Base-by-base conservation (phyloP, 2,797 vertebrate genomes). In the Acomys russatus region DNA sequence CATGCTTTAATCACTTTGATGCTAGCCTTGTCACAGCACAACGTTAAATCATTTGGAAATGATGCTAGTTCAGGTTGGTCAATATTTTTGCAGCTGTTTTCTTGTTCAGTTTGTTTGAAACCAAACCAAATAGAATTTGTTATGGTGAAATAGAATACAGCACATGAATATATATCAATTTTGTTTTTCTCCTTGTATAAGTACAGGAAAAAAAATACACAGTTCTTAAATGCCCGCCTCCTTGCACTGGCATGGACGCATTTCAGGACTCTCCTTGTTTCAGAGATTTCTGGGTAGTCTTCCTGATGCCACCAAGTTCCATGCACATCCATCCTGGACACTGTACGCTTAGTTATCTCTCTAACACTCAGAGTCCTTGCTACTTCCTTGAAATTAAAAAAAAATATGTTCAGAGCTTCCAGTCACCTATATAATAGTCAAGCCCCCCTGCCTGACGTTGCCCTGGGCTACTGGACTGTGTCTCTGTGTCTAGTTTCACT, bases 31-130 rank as follows among this genome's bases (percentile, higher is more conserved):
- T 95, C 94, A 95, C 59, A 97, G 97, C 78, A 91, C 97, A 95
- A 73, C 73, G 90, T 96, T 98, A 98, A 98, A 97, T 98, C 90
- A 96, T 92, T 96, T 74, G 91, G 76, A 94, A 97, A 96, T 94
- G 96, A 97, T 92, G 97, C 96, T 64, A 82, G 20, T 92, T 94
- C 86, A 92, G 88, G 90, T 96, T 97, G 92, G 28, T 92, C 93
- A 64, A 92, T 98, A 97, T 98, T 98, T 98, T 95, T 97, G 92
- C 96, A 98, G 97, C 98, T 98, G 96, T 84, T 97, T 94, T 92
- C 54, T 97, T 90, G 86, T 96, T 85, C 93, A 93, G 94, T 97
- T 93, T 96, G 94, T 97, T 97, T 97, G 85, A 96, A 94, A 96
- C 92, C 88, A 92, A 97, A 92, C 1, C 3, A 44, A 88, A 93